Conservation (phyloP, 2,888 invertebrate genomes). For the Aricia artaxerxes region DNA sequence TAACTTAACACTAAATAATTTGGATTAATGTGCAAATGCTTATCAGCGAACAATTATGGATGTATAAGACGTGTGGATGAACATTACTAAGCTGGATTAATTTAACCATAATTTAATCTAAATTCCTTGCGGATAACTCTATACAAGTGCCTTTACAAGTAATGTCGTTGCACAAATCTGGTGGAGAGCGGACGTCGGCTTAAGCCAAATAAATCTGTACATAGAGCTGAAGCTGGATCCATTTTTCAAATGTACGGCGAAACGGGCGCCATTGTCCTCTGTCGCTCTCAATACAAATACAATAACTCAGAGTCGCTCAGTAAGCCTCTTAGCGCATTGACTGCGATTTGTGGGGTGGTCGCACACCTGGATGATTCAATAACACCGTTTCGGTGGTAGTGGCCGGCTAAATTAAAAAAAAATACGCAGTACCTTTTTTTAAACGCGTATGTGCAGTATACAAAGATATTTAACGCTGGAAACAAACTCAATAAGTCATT, state of each 20-base stretch:
- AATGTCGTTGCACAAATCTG: constrained; percentile 3
- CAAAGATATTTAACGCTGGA: too few species aligned
- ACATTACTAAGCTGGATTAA: too few species aligned
- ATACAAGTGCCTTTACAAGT: constrained; percentile 4
- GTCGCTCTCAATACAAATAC: constrained; percentile 44
- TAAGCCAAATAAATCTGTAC: constrained; percentile 17
- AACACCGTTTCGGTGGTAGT: neutral
- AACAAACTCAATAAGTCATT: too few species aligned
- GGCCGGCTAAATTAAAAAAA: neutral
- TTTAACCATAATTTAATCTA: neutral
- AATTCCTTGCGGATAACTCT: neutral
- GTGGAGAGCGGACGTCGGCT: constrained; percentile 14
- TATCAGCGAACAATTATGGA: too few species aligned
- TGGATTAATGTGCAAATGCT: too few species aligned
- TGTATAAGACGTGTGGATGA: too few species aligned
- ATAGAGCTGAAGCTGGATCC: constrained; percentile 4
- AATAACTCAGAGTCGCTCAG: constrained; percentile 45
- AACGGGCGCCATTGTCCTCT: constrained; percentile 35
- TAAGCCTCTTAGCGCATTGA: constrained; percentile 46
- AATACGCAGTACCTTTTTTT: neutral
- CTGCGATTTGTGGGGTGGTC: constrained; percentile 38
- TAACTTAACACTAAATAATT: too few species aligned
- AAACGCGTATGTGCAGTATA: too few species aligned
- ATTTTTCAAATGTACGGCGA: constrained; percentile 33
- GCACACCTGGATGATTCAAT: constrained; percentile 25